These are phyloP conservation scores for Grammomys dolichurus DNA, from an alignment of 2,113 vertebrate species.

Conservation along the genomic window DNA sequence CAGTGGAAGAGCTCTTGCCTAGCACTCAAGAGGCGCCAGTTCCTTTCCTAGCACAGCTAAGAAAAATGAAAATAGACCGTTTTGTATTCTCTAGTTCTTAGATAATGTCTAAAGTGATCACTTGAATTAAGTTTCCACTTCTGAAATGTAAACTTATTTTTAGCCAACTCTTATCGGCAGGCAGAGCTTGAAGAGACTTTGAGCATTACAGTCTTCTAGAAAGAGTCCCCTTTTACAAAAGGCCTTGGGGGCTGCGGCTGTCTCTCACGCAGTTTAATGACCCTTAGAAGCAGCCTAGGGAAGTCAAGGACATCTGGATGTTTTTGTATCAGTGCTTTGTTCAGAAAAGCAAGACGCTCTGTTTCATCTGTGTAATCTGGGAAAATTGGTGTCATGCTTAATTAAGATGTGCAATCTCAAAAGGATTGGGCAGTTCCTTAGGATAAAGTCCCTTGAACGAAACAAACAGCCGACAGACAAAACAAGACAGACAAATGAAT, in stretches of 20 bases:
- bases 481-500: not conserved
- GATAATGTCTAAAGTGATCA: not conserved
- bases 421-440: not conserved
- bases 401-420: not conserved
- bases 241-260: not conserved
- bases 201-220: not conserved
- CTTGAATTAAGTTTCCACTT: not conserved
- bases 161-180: not conserved
- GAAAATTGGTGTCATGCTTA: not conserved
- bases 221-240: not conserved
- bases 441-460: not conserved
- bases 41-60: not conserved
- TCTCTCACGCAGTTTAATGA: not conserved
- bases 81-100: not conserved
- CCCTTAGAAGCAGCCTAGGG: not conserved
- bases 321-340: not conserved
- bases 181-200: not conserved
- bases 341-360: slow-evolving; percentile 4
- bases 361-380: not conserved
- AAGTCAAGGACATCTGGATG: not conserved
- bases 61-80: not conserved
- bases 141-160: not conserved
- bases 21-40: not conserved
- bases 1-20: not conserved
- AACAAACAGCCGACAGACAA: not conserved